These are phyloP conservation scores for Steinernema scapterisci DNA, from an alignment of 2,888 invertebrate species.

Conservation along the genomic window DNA sequence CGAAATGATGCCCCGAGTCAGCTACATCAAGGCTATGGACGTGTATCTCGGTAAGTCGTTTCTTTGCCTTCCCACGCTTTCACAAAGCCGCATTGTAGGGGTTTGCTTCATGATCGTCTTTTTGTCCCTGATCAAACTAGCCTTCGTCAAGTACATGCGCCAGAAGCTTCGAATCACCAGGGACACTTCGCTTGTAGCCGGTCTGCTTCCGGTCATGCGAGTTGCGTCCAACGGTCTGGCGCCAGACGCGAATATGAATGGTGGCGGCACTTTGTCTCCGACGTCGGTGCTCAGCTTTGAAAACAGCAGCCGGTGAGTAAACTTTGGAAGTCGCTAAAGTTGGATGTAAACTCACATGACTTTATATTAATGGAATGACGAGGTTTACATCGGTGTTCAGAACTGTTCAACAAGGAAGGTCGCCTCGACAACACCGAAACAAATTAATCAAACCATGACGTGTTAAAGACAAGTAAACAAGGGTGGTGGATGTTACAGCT, in stretches of 20 bases:
- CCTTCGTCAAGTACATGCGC: conserved; percentile 64
- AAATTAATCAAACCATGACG: no score
- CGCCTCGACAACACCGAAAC: no score
- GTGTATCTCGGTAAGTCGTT: conserved; percentile 22
- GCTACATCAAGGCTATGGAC: conserved; percentile 46
- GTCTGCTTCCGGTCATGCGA: conserved; percentile 38
- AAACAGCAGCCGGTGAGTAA: background rate
- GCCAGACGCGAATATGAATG: conserved; percentile 20
- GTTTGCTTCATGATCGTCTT: conserved; percentile 67
- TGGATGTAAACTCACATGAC: no score
- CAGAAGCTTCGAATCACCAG: conserved; percentile 44
- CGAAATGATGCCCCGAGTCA: conserved; percentile 62
- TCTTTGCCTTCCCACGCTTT: no score
- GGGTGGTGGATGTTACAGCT: no score
- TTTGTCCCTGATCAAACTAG: conserved; percentile 65
- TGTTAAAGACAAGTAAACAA: no score
- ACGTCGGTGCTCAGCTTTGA: conserved; percentile 20
- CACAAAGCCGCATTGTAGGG: conserved; percentile 35
- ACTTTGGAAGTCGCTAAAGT: background rate
- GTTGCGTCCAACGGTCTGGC: conserved; percentile 13
- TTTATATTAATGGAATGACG: no score
- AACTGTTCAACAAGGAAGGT: no score
- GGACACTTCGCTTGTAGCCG: conserved; percentile 38
- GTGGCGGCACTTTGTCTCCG: conserved; percentile 13
- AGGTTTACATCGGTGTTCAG: no score